These are phyloP conservation scores for Lontra canadensis DNA, from an alignment of 2,113 vertebrate genomes.

Conservation along the genomic window DNA sequence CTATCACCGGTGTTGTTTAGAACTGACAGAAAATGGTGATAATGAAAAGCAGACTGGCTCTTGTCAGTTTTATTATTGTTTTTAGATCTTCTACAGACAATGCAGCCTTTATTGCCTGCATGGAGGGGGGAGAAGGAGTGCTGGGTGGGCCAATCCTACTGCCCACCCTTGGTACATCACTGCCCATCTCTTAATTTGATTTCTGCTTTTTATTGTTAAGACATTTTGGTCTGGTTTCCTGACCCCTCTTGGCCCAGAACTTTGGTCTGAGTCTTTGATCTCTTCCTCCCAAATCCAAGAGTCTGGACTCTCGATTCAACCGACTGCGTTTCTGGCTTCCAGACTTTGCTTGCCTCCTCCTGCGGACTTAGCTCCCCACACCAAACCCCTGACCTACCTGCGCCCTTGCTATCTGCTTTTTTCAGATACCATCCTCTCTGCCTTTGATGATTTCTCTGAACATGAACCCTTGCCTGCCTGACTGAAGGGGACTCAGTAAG, in stretches of 20 bases:
- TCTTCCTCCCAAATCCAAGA: not conserved
- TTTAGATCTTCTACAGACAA: not conserved
- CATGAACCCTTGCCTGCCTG: not conserved
- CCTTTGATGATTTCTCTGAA: not conserved
- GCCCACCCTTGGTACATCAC: not conserved
- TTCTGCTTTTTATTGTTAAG: not conserved
- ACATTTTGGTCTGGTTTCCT: not conserved
- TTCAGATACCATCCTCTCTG: not conserved
- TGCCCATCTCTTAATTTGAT: not conserved
- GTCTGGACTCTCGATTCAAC: not conserved
- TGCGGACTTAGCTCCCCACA: not conserved
- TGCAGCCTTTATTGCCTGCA: not conserved
- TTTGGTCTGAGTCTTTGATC: not conserved
- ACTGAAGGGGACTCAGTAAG: not conserved
- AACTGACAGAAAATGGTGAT: not conserved
- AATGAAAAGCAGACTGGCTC: not conserved
- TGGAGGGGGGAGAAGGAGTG: accelerated
- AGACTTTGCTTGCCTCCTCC: not conserved
- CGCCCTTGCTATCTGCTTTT: not conserved
- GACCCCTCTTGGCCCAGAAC: not conserved
- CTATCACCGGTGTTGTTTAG: not conserved
- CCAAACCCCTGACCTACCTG: not conserved
- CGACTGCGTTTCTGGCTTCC: not conserved
- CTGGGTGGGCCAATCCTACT: accelerated
- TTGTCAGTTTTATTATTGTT: not conserved